A percentile compares a stretch with the other conserved stretches of the same genome.
These are phyloP conservation scores for Stenodera caucasica DNA, from an alignment of 2,888 invertebrate species.

Conservation along the genomic window DNA sequence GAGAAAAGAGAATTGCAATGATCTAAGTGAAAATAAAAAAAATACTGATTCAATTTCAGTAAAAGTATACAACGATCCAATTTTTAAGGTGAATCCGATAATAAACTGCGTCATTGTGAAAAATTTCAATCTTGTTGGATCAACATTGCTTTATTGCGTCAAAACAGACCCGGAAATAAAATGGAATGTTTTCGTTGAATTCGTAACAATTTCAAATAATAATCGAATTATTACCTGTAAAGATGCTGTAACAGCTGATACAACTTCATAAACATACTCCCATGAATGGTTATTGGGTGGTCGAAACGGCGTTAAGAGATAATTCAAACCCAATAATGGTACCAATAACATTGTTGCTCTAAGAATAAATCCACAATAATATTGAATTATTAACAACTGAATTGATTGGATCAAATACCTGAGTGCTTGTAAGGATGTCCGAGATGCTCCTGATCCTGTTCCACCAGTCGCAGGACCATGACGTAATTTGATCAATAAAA, in stretches of 20 bases:
- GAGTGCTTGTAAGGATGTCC: conserved; percentile 75
- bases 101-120: too few relatives aligned
- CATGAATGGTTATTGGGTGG: conserved; percentile 69
- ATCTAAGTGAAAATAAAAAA: too few relatives aligned
- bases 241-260: conserved; percentile 83
- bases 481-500: conserved; percentile 79
- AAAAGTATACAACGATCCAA: too few relatives aligned
- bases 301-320: conserved; percentile 83
- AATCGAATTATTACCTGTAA: conserved; percentile 88
- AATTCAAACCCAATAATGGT: conserved; percentile 89
- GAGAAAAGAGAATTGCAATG: too few relatives aligned
- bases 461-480: conserved; percentile 66
- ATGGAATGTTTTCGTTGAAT: too few relatives aligned
- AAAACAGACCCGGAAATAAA: too few relatives aligned
- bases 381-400: background rate
- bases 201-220: too few relatives aligned
- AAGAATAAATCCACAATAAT: too few relatives aligned
- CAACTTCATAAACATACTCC: conserved; percentile 80
- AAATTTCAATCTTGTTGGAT: too few relatives aligned
- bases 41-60: too few relatives aligned
- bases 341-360: conserved; percentile 87
- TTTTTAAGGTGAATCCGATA: too few relatives aligned
- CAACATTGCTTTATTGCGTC: too few relatives aligned
- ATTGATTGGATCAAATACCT: conserved; percentile 54
- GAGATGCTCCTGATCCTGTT: conserved; percentile 63